These are phyloP conservation scores for Stegophylla sp. DNA, from an alignment of 2,888 invertebrate species.

Conservation along the genomic window DNA sequence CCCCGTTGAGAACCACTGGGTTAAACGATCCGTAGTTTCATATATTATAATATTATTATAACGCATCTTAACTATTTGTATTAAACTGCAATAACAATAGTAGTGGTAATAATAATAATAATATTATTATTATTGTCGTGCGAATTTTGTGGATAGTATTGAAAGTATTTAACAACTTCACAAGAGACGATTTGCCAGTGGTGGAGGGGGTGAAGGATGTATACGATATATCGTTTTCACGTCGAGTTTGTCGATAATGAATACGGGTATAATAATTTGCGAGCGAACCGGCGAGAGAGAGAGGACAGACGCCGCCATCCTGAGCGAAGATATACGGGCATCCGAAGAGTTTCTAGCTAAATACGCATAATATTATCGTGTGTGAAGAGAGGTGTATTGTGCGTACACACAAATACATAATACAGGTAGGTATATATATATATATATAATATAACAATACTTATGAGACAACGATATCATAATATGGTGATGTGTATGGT, in stretches of 20 bases:
- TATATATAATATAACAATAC: not conserved
- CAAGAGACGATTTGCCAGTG: not conserved
- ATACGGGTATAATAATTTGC: not conserved
- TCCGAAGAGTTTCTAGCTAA: not conserved
- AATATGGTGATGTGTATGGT: slow-evolving; percentile 13
- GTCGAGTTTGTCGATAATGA: not conserved
- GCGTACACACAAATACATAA: too few relatives aligned
- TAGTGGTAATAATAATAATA: not conserved
- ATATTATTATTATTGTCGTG: not conserved
- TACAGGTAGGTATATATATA: too few relatives aligned
- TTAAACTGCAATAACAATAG: not conserved
- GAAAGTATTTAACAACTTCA: not conserved
- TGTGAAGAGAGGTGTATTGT: too few relatives aligned
- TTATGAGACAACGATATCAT: not conserved
- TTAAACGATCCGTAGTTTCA: not conserved
- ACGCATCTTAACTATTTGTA: not conserved
- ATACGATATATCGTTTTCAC: not conserved
- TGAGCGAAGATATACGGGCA: not conserved
- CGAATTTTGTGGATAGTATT: not conserved
- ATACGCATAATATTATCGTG: not conserved
- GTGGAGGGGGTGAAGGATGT: too few relatives aligned
- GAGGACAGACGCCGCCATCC: not conserved
- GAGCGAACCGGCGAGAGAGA: not conserved
- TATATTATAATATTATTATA: slow-evolving; percentile 1
- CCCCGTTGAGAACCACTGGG: too few relatives aligned